Evolutionary conservation across 2,113 vertebrate genomes (phyloP), one percentile per base, ranked within the genome.

Genomic region (Notiomystis cincta): DNA sequence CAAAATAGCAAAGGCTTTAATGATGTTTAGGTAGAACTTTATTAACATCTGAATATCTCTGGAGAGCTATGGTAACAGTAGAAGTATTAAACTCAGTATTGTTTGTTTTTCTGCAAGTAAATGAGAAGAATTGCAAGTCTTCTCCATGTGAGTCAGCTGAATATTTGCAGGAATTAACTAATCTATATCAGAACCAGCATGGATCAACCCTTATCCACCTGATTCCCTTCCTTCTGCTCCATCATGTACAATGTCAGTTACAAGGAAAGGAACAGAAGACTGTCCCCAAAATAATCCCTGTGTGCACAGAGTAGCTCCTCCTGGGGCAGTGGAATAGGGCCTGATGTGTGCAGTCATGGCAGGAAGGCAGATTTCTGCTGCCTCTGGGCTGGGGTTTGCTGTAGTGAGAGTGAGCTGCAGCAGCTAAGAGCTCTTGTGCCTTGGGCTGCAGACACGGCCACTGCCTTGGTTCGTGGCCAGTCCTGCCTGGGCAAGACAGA

Each of bases 261-360:
- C 35, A 53, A 58, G 42, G 27, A 14, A 66, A 92, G 15, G 50
- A 77, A 2, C 21, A 30, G 58, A 62, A 78, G 14, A 54, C 12
- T 37, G 22, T 2, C 15, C 31, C 35, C 53, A 22, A 7, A 62
- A n/a, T 35, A 66, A 57, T 91, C 25, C 44, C 30, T 30, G 14
- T 66, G 38, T 78, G 80, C 51, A 35, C 25, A 53, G 35, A 56
- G 57, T 13, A 67, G 13, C 15, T 67, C 7, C 16, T 91, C 22
- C 24, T n/a, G 3, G 13, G n/a, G 44, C 3, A 42, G 16, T 0
- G 0, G 44, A 58, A 7, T 1, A 30, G 20, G 30, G 38, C 13
- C 38, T 38, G 67, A n/a, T 65, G 44, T 28, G 58, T 93, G 58
- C 35, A 22, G 40, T 9, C 9, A 1, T 11, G 25, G 54, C 54